These are phyloP conservation scores for Hetaerina americana DNA, from an alignment of 1,140 invertebrate species.

Conservation along the genomic window DNA sequence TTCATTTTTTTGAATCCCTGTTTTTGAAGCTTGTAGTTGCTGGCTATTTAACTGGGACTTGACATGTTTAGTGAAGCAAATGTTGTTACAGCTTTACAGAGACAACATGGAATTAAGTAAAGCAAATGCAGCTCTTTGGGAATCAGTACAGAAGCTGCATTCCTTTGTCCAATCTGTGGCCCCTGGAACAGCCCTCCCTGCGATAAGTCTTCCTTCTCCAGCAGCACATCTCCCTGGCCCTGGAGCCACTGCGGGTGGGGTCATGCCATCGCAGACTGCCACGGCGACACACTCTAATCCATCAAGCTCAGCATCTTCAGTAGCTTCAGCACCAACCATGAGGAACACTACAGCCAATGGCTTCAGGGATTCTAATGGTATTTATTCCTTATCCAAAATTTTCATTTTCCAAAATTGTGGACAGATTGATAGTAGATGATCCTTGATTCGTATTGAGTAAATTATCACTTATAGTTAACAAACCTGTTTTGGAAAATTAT, in stretches of 20 bases:
- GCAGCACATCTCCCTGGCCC: conserved; percentile 9
- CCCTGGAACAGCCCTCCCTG: conserved; percentile 40
- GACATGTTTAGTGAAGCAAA: not conserved
- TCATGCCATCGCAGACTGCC: conserved; percentile 6
- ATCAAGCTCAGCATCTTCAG: not conserved
- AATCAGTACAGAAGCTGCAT: conserved; percentile 40
- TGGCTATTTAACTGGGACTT: too few relatives aligned
- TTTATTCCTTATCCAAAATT: too few relatives aligned
- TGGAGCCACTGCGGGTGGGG: not conserved
- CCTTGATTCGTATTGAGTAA: too few relatives aligned
- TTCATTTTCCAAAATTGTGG: too few relatives aligned
- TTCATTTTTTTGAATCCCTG: too few relatives aligned
- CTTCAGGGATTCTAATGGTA: not conserved
- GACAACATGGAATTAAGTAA: conserved; percentile 10
- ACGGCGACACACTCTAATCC: conserved; percentile 10
- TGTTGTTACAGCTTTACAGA: conserved; percentile 8
- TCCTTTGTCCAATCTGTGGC: conserved; percentile 20
- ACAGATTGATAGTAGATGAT: too few relatives aligned
- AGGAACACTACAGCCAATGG: not conserved
- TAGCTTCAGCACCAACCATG: not conserved
- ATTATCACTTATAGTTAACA: too few relatives aligned
- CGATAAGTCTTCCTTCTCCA: conserved; percentile 30
- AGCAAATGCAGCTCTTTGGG: conserved; percentile 30
- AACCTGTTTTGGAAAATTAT: too few relatives aligned
- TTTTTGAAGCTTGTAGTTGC: too few relatives aligned